These are phyloP conservation scores for Molorchus minor DNA, from an alignment of 2,888 invertebrate species.

Conservation along the genomic window DNA sequence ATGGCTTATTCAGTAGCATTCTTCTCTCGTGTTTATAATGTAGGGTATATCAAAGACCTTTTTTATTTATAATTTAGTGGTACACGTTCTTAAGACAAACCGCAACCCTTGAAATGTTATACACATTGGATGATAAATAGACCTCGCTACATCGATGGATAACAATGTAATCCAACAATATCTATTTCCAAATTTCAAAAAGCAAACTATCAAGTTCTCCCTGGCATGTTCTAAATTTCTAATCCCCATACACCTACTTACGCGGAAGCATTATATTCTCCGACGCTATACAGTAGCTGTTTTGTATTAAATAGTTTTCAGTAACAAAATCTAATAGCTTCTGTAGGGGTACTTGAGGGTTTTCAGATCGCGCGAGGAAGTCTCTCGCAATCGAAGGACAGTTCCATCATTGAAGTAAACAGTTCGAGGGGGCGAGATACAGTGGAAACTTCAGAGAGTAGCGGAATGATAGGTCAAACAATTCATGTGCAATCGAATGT, in stretches of 20 bases:
- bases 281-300: slow-evolving; percentile 34
- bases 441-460: slow-evolving; percentile 44
- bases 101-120: too few relatives aligned
- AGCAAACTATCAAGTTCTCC: slow-evolving; percentile 31
- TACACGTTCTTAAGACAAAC: too few relatives aligned
- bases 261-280: slow-evolving; percentile 40
- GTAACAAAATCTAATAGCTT: slow-evolving; percentile 54
- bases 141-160: too few relatives aligned
- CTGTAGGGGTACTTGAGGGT: slow-evolving; percentile 53
- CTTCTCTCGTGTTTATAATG: too few relatives aligned
- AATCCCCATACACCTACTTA: slow-evolving; percentile 34
- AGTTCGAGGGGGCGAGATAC: slow-evolving; percentile 35
- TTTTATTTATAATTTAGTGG: too few relatives aligned
- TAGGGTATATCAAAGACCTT: too few relatives aligned
- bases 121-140: too few relatives aligned
- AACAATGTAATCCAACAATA: too few relatives aligned
- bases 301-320: slow-evolving; percentile 48
- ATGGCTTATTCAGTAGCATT: too few relatives aligned
- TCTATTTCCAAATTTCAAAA: slow-evolving; percentile 2
- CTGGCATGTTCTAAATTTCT: slow-evolving; percentile 39
- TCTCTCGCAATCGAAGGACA: slow-evolving; percentile 48
- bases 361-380: slow-evolving; percentile 51
- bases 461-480: slow-evolving; percentile 61
- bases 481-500: slow-evolving; percentile 62
- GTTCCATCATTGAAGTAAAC: slow-evolving; percentile 50